phyloP scores from a whole-genome alignment of 2,113 vertebrate species.

The Mus pahari region DNA sequence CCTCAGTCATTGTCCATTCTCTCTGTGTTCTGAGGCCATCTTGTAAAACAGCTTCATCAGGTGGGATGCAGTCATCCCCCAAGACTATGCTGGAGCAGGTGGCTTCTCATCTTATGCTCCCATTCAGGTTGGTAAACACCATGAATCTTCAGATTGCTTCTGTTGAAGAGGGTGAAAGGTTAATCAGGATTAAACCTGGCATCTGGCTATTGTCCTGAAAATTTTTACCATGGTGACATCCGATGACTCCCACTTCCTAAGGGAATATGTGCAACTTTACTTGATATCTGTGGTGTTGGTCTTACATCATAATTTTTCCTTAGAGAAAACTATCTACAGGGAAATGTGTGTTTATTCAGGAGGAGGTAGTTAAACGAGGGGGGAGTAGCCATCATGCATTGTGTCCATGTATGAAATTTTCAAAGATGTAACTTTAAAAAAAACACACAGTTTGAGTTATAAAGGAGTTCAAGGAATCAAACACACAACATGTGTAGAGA shows the following conservation, averaged over 20 bases:
- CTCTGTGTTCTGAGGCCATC: conserved; percentile 75
- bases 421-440: neutral
- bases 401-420: neutral
- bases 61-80: neutral
- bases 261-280: neutral
- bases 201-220: neutral
- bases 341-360: neutral
- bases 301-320: neutral
- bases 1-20: conserved; percentile 82
- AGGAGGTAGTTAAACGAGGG: neutral
- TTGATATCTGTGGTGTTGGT: neutral
- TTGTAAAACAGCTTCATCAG: conserved; percentile 78
- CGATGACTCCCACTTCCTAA: neutral
- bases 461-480: neutral
- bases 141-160: neutral
- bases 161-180: neutral
- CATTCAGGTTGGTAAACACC: neutral
- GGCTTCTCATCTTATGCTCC: neutral
- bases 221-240: neutral
- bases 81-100: conserved; percentile 2
- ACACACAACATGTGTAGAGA: neutral
- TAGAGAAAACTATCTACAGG: neutral
- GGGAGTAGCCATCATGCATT: neutral
- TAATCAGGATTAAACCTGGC: neutral
- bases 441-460: neutral